phyloP scores from a whole-genome alignment of 2,888 invertebrate species.

The Apotomis betuletana region DNA sequence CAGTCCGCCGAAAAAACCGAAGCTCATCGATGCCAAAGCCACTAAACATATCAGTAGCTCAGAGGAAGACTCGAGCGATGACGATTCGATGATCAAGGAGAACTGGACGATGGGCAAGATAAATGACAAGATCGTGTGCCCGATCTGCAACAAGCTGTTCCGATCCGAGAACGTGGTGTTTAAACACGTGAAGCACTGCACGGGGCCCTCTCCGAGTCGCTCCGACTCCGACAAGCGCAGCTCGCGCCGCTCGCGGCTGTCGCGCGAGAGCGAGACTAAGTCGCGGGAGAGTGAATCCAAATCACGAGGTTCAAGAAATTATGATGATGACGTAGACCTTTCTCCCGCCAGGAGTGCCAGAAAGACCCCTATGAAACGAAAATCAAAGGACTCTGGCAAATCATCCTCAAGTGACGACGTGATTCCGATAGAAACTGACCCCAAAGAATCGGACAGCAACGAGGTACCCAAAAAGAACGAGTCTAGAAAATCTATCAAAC shows the following conservation, averaged over 20 bases:
- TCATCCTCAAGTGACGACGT: slow-evolving; percentile 58
- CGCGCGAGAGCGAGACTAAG: slow-evolving; percentile 53
- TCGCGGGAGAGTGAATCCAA: slow-evolving; percentile 61
- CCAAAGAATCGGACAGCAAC: slow-evolving; percentile 54
- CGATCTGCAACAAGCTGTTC: slow-evolving; percentile 78
- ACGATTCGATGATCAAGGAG: slow-evolving; percentile 64
- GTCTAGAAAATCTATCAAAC: slow-evolving; percentile 54
- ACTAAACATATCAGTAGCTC: slow-evolving; percentile 59
- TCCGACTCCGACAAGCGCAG: slow-evolving; percentile 70
- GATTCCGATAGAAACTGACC: slow-evolving; percentile 65
- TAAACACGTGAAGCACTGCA: slow-evolving; percentile 81
- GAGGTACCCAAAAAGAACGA: slow-evolving; percentile 55
- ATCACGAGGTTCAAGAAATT: slow-evolving; percentile 43
- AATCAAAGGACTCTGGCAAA: slow-evolving; percentile 61
- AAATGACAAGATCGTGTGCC: slow-evolving; percentile 79
- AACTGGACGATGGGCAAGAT: slow-evolving; percentile 83
- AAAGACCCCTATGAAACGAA: slow-evolving; percentile 57
- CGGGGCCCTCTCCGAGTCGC: slow-evolving; percentile 75
- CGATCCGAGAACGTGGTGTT: slow-evolving; percentile 80
- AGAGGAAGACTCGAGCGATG: slow-evolving; percentile 58
- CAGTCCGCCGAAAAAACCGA: slow-evolving; percentile 71
- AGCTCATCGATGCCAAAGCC: slow-evolving; percentile 62
- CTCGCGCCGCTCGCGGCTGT: slow-evolving; percentile 24
- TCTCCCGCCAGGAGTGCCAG: slow-evolving; percentile 50
- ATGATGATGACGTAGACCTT: slow-evolving; percentile 31